phyloP scores from a whole-genome alignment of 2,888 invertebrate species.

The Chrysolina oricalcia region DNA sequence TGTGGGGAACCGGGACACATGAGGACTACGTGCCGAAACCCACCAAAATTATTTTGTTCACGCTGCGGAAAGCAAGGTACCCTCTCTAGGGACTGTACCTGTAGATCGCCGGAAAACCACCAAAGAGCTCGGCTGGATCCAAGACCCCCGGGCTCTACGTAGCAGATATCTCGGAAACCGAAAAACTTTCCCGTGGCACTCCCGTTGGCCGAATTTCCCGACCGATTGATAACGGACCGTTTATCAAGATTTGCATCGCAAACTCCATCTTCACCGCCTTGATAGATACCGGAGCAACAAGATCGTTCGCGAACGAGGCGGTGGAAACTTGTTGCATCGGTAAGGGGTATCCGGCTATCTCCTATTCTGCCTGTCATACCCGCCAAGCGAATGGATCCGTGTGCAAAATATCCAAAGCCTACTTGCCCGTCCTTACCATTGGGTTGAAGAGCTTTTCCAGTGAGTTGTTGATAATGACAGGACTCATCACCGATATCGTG shows the following conservation, averaged over 20 bases:
- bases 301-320: background rate
- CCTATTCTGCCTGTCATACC: background rate
- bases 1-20: background rate
- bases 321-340: background rate
- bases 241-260: background rate
- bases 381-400: background rate
- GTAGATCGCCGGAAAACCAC: background rate
- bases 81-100: background rate
- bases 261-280: background rate
- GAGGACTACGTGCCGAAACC: background rate
- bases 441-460: background rate
- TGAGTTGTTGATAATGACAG: background rate
- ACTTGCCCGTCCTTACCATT: background rate
- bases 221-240: background rate
- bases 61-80: background rate
- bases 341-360: background rate
- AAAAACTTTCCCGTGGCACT: background rate
- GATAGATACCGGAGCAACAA: background rate
- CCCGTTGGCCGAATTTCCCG: too few species aligned
- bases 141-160: background rate
- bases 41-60: background rate
- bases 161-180: background rate
- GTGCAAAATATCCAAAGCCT: background rate
- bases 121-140: background rate
- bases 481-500: background rate